These are phyloP conservation scores for Stomatorhinus ivindoensis DNA, from an alignment of 2,113 vertebrate genomes.

Conservation along the genomic window DNA sequence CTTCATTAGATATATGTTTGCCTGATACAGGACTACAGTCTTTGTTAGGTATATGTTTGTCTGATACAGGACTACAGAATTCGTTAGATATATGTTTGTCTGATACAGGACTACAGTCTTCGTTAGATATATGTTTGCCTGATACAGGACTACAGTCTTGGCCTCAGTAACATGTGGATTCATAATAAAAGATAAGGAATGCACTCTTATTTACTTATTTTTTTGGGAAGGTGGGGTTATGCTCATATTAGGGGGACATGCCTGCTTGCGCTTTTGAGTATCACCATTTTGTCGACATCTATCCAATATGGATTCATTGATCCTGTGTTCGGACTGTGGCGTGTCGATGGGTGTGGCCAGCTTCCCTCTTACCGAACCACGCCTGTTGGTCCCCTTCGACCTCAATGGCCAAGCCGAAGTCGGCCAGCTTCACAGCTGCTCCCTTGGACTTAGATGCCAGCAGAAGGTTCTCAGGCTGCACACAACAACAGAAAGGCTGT, in stretches of 20 bases:
- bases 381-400: conserved; percentile 80
- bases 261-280: background rate
- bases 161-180: background rate
- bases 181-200: background rate
- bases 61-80: background rate
- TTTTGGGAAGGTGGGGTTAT: background rate
- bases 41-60: background rate
- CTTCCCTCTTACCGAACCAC: conserved; percentile 70
- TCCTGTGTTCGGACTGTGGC: background rate
- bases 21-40: too few relatives aligned
- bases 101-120: background rate
- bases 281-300: background rate
- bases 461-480: conserved; percentile 73
- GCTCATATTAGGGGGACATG: background rate
- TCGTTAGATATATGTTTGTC: background rate
- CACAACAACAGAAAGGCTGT: conserved; percentile 17
- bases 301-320: background rate
- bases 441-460: conserved; percentile 77
- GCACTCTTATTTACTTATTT: background rate
- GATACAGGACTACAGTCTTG: background rate
- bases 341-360: background rate
- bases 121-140: too few relatives aligned
- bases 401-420: conserved; percentile 78
- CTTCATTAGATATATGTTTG: too few relatives aligned
- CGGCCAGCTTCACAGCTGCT: conserved; percentile 73